Base-by-base conservation (phyloP, 2,888 invertebrate species). In the Oligia fasciuncula region DNA sequence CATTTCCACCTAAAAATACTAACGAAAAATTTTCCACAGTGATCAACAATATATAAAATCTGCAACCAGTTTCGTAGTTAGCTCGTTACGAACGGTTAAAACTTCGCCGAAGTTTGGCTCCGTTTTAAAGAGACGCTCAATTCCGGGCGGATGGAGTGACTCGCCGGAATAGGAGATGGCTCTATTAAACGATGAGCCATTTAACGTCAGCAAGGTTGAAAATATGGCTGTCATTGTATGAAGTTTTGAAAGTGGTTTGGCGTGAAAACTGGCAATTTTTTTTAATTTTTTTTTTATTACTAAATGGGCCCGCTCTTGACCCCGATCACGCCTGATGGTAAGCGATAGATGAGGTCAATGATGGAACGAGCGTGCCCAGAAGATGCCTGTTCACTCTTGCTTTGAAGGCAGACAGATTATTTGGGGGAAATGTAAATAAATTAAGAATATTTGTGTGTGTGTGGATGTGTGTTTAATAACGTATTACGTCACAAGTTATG, bases 171-270 rank as follows among this genome's bases (percentile, higher is more conserved):
- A 70, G 11, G 82, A 67, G 57, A 70, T 29, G 49, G 43, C 49
- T 83, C n/a, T 66, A 83, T 83, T 81, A 81, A 51, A 51, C 46
- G 60, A 75, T 81, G 68, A 81, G 62, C 68, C 60, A 68, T 82
- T 80, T 82, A 76, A 49, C 57, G 68, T 43, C 23, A 65, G 49
- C 29, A 6, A 35, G 46, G 67, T 54, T 13, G n/a, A 67, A 54
- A 80, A 80, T 67, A 29, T 54, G 19, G 13, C 29, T 66, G 17
- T 68, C 54, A 62, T 81, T 81, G 57, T 81, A 1, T 40, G 14
- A n/a, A 75, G 40, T 81, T 81, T 75, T 0, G 19, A 4, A 51
- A 79, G 19, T 23, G n/a, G 6, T 19, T 35, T 43, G 23, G n/a
- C 14, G 8, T 51, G 14, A 17, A 46, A 29, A 29, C 29, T 29